Percentiles rank a stretch among this genome's conserved stretches.
Evolutionary conservation across 2,797 vertebrate species (phyloP).

Genomic region (Anniella stebbinsi): DNA sequence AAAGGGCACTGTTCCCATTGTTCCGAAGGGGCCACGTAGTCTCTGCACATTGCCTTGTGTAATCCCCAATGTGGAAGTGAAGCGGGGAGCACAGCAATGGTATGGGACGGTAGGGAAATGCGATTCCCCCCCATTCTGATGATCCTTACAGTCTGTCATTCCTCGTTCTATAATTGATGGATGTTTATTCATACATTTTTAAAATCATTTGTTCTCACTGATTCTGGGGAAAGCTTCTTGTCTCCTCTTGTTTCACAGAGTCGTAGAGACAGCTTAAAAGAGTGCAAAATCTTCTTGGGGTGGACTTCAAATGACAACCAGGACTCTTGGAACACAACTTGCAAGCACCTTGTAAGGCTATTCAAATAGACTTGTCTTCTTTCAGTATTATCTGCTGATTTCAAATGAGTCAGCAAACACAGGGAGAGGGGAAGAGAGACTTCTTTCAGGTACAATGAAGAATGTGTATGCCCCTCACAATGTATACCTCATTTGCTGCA

Average conservation of each 20-base stretch:
- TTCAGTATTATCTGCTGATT: neutral
- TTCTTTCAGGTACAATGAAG: neutral
- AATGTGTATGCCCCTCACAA: neutral
- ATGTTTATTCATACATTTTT: neutral
- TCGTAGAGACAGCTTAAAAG: slow-evolving; percentile 22
- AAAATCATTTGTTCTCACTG: neutral
- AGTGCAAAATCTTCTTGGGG: neutral
- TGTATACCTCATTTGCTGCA: neutral
- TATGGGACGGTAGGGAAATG: no score
- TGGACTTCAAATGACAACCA: neutral
- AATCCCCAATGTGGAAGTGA: no score
- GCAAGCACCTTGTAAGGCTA: slow-evolving; percentile 39
- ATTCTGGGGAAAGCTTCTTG: neutral
- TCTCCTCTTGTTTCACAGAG: slow-evolving; percentile 10
- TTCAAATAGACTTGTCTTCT: neutral
- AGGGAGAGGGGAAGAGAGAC: accelerated
- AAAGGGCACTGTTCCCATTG: no score
- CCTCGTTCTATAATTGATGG: neutral
- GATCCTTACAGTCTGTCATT: no score
- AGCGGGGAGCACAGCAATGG: no score
- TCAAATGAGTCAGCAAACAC: neutral
- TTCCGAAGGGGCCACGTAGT: no score
- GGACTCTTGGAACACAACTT: slow-evolving; percentile 16
- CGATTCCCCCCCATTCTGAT: no score
- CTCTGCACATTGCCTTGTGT: no score